Evolutionary conservation across 2,113 vertebrate genomes (phyloP).

Genomic region (Alaudala cheleensis): DNA sequence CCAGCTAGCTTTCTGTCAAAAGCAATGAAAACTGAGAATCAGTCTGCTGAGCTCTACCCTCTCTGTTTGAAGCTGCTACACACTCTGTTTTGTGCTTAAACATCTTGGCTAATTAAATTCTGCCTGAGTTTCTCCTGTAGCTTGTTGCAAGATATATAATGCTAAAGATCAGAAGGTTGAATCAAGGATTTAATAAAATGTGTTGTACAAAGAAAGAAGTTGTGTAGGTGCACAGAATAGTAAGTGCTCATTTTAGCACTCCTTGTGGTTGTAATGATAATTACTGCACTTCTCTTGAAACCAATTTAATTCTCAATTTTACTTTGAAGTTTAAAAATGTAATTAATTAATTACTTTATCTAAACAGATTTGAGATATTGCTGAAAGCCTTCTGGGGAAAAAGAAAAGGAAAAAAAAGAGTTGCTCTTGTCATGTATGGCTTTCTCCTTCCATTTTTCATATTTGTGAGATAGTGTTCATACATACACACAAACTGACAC

Average conservation of each 20-base stretch:
- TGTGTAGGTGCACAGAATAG: slow-evolving; percentile 50
- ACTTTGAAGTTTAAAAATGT: slow-evolving; percentile 20
- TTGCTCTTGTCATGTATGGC: neutral
- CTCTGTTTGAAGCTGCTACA: neutral
- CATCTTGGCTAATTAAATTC: slow-evolving; percentile 46
- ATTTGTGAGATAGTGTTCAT: neutral
- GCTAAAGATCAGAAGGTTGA: slow-evolving; percentile 63
- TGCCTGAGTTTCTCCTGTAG: neutral
- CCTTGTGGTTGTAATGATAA: slow-evolving; percentile 18
- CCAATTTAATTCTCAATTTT: slow-evolving; percentile 37
- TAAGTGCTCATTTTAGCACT: slow-evolving; percentile 19
- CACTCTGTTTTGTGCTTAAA: slow-evolving; percentile 22
- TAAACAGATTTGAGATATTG: slow-evolving; percentile 8
- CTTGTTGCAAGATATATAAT: slow-evolving; percentile 60
- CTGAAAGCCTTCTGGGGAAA: neutral
- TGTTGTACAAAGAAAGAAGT: slow-evolving; percentile 59
- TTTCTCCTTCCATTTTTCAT: neutral
- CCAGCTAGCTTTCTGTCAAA: neutral
- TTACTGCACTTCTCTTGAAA: slow-evolving; percentile 29
- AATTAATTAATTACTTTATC: slow-evolving; percentile 47
- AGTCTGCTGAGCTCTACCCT: neutral
- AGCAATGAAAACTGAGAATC: neutral
- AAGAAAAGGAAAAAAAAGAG: neutral
- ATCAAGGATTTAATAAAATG: slow-evolving; percentile 66
- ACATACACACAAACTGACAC: neutral